Percentiles rank a stretch among this genome's conserved stretches.
These are phyloP conservation scores for Phenganax stokvisi DNA, from an alignment of 92 coral and sea anemone genomes.

Conservation along the genomic window DNA sequence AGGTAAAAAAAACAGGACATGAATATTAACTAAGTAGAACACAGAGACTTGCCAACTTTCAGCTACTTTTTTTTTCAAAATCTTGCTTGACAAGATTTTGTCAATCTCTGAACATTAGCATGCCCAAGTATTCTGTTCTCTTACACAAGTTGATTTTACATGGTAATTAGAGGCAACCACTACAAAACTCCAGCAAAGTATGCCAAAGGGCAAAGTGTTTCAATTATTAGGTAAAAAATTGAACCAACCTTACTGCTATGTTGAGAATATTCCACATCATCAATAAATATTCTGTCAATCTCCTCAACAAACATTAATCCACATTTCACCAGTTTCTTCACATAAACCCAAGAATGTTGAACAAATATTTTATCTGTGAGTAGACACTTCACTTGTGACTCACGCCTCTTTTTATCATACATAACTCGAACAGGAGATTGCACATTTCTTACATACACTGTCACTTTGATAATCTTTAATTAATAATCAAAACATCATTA, in stretches of 20 bases:
- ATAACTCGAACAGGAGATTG: neutral
- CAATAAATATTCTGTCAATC: conserved; percentile 33
- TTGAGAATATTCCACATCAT: conserved; percentile 14
- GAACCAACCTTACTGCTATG: neutral
- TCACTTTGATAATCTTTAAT: too few species aligned
- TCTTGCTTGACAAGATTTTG: too few species aligned
- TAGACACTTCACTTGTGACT: conserved; percentile 21
- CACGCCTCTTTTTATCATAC: conserved; percentile 16
- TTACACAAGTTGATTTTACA: neutral
- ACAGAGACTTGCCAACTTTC: too few species aligned
- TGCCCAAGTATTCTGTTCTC: neutral
- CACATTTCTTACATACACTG: neutral
- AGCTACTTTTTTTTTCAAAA: too few species aligned
- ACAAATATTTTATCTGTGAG: conserved; percentile 22
- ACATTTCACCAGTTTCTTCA: conserved; percentile 9
- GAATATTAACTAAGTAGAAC: too few species aligned
- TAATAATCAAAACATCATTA: too few species aligned
- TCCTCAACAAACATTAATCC: conserved; percentile 21
- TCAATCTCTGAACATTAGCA: too few species aligned
- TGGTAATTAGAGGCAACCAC: too few species aligned
- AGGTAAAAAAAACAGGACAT: too few species aligned
- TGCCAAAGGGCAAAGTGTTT: too few species aligned
- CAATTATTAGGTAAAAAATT: neutral
- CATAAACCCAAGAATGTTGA: conserved; percentile 32
- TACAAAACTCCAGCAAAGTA: too few species aligned